A percentile compares a stretch with the other conserved stretches of the same genome.
Evolutionary conservation across 1,140 invertebrate species (phyloP).

Genomic region (Megalonaias nervosa): DNA sequence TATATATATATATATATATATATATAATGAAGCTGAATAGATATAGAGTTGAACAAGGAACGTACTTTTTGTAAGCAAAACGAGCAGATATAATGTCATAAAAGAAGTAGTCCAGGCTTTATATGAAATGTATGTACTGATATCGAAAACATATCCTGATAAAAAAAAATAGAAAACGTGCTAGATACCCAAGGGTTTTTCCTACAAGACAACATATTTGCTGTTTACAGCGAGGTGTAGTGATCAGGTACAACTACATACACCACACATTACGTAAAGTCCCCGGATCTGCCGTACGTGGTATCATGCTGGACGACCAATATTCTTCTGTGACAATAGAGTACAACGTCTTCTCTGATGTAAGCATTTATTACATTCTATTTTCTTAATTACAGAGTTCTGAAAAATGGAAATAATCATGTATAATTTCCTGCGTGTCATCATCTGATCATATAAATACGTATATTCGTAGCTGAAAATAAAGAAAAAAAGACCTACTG

Average conservation of each 20-base stretch:
- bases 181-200: neutral
- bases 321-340: conserved; percentile 38
- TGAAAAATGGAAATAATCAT: too few species aligned
- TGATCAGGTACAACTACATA: conserved; percentile 41
- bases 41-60: too few species aligned
- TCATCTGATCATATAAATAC: too few species aligned
- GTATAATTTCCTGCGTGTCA: too few species aligned
- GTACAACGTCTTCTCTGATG: conserved; percentile 47
- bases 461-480: too few species aligned
- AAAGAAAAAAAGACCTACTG: too few species aligned
- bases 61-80: too few species aligned
- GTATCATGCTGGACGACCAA: conserved; percentile 51
- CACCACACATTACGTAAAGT: conserved; percentile 32
- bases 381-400: too few species aligned
- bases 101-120: neutral
- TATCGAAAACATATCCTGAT: neutral
- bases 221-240: conserved; percentile 36
- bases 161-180: neutral
- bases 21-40: too few species aligned
- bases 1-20: too few species aligned
- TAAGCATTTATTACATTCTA: conserved; percentile 6
- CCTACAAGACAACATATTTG: neutral
- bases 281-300: conserved; percentile 41
- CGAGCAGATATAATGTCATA: neutral
- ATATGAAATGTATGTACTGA: neutral